phyloP scores from a whole-genome alignment of 2,797 vertebrate genomes.

The Hypotaenidia philippensis region DNA sequence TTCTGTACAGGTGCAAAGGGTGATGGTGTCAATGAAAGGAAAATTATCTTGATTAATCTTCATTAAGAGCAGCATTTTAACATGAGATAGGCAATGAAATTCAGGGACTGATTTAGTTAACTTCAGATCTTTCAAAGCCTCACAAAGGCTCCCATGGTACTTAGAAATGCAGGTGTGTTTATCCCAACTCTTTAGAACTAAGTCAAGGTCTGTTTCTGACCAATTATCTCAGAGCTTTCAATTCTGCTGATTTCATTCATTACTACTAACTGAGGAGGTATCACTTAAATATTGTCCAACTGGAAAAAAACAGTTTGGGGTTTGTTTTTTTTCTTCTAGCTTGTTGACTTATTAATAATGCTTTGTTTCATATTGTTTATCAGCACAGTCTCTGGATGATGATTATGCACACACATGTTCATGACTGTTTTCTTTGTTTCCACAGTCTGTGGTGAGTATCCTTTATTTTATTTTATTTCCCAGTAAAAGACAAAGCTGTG shows the following conservation, averaged over 20 bases:
- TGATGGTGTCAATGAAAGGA: not conserved
- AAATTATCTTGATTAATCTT: slow-evolving; percentile 45
- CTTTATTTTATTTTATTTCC: not conserved
- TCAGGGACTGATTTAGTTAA: not conserved
- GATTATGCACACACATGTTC: not conserved
- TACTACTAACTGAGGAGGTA: slow-evolving; percentile 29
- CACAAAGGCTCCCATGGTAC: not conserved
- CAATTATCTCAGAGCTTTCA: slow-evolving; percentile 1
- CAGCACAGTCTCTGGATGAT: slow-evolving; percentile 29
- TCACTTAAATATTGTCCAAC: slow-evolving; percentile 21
- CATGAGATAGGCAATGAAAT: not conserved
- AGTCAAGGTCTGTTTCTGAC: not conserved
- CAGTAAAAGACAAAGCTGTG: not conserved
- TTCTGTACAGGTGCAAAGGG: not conserved
- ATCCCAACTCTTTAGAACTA: not conserved
- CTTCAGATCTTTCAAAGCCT: not conserved
- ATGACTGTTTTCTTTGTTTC: slow-evolving; percentile 22
- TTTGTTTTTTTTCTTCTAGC: not conserved
- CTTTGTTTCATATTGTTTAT: slow-evolving; percentile 61
- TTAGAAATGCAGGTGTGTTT: slow-evolving; percentile 9
- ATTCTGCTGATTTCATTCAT: slow-evolving; percentile 18
- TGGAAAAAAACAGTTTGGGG: not conserved
- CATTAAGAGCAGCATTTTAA: slow-evolving; percentile 1
- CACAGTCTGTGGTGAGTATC: not conserved
- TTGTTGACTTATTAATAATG: slow-evolving; percentile 53